Evolutionary conservation across 2,888 invertebrate species (phyloP).

Genomic region (Lapara coniferarum): DNA sequence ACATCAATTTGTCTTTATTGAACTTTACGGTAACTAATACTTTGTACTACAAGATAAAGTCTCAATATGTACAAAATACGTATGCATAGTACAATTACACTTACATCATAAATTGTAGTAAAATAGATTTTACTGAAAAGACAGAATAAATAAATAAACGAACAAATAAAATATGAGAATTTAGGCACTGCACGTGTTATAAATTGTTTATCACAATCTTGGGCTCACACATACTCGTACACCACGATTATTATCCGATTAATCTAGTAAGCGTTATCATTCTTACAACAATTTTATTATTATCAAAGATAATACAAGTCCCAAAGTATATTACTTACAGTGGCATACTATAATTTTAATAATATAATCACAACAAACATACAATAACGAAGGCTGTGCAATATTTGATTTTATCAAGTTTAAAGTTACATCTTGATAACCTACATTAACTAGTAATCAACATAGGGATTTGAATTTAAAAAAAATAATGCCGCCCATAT

Average conservation of each 20-base stretch:
- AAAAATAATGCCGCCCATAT: no score
- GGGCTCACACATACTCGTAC: constrained; percentile 60
- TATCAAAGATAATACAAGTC: constrained; percentile 53
- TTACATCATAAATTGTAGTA: constrained; percentile 52
- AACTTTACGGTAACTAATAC: constrained; percentile 72
- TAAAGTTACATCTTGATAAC: no score
- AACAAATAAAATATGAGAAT: constrained; percentile 68
- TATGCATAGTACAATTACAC: constrained; percentile 49
- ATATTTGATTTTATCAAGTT: not conserved
- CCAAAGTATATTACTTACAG: constrained; percentile 12
- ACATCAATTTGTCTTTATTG: constrained; percentile 83
- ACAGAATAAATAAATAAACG: constrained; percentile 47
- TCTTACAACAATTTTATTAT: constrained; percentile 72
- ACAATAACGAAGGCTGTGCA: not conserved
- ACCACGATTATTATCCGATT: constrained; percentile 65
- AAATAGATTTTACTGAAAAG: constrained; percentile 58
- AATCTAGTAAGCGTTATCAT: constrained; percentile 81
- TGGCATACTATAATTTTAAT: constrained; percentile 14
- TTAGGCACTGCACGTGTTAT: constrained; percentile 80
- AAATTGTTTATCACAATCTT: constrained; percentile 78
- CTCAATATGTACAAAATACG: constrained; percentile 75
- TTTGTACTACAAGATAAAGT: constrained; percentile 81
- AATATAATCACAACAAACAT: constrained; percentile 11
- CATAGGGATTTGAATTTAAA: no score
- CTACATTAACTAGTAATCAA: no score